These are phyloP conservation scores for Pygmarrhopalites habei DNA, from an alignment of 1,140 invertebrate species.

Conservation along the genomic window DNA sequence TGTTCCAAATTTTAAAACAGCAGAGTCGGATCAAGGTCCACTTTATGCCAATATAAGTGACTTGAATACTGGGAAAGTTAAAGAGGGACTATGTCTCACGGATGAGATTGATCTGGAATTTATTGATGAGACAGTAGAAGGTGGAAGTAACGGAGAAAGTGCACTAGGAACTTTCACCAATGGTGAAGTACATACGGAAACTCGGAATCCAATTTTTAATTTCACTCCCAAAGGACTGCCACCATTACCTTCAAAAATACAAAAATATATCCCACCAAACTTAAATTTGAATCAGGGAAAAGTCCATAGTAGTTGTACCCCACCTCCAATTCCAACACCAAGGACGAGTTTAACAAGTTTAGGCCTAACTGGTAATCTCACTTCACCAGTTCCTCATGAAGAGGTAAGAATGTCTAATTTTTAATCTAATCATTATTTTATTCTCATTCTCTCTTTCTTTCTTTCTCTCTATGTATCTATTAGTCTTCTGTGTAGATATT, in stretches of 20 bases:
- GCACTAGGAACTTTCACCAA: not conserved
- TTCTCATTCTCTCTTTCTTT: slow-evolving; percentile 4
- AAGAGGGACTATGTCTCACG: slow-evolving; percentile 10
- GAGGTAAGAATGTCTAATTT: slow-evolving; percentile 32
- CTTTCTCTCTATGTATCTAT: slow-evolving; percentile 4
- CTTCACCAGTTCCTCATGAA: slow-evolving; percentile 21
- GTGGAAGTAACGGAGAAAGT: not conserved
- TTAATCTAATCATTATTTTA: not conserved
- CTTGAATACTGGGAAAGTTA: slow-evolving; percentile 17
- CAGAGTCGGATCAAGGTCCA: slow-evolving; percentile 23
- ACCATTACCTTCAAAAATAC: slow-evolving; percentile 6
- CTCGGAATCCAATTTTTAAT: slow-evolving; percentile 28
- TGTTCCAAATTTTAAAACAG: not conserved
- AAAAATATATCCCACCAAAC: slow-evolving; percentile 25
- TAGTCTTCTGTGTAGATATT: not conserved
- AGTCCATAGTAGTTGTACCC: not conserved
- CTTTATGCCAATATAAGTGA: slow-evolving; percentile 37
- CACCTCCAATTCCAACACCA: slow-evolving; percentile 36
- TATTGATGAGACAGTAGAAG: slow-evolving; percentile 18
- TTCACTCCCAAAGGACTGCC: slow-evolving; percentile 2
- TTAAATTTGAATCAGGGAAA: slow-evolving; percentile 33
- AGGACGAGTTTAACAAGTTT: slow-evolving; percentile 34
- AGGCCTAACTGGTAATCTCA: not conserved
- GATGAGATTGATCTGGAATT: slow-evolving; percentile 30
- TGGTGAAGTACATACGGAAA: slow-evolving; percentile 14